These are phyloP conservation scores for Eupithecia centaureata DNA, from an alignment of 2,888 invertebrate genomes.

Conservation along the genomic window DNA sequence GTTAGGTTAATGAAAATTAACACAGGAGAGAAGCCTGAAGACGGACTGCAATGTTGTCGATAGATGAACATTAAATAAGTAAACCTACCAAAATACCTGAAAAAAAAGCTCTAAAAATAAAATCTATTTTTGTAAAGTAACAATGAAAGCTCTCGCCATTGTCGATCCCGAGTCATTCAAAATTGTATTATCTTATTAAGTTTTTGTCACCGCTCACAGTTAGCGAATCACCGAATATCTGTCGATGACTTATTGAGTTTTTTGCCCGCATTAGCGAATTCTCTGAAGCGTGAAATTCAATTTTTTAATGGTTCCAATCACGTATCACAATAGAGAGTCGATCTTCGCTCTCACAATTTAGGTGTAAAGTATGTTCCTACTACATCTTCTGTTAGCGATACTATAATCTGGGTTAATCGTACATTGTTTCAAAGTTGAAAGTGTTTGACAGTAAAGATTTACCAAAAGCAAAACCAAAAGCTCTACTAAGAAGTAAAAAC, in stretches of 20 bases:
- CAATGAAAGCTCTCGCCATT: constrained; percentile 1
- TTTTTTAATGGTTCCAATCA: constrained; percentile 67
- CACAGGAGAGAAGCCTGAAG: background rate
- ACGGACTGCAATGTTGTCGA: too few relatives aligned
- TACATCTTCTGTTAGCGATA: constrained; percentile 20
- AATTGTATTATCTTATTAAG: constrained; percentile 11
- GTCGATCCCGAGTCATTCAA: constrained; percentile 7
- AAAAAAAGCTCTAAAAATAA: background rate
- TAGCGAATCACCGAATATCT: constrained; percentile 38
- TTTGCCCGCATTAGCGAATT: constrained; percentile 62
- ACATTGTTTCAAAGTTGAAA: constrained; percentile 29
- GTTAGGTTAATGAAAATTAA: background rate
- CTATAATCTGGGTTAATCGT: constrained; percentile 27
- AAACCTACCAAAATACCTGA: background rate
- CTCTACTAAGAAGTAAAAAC: background rate
- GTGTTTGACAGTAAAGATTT: constrained; percentile 10
- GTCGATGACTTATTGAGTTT: constrained; percentile 48
- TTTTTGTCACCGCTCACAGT: constrained; percentile 31
- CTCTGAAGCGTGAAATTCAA: constrained; percentile 73
- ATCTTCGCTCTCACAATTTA: constrained; percentile 44
- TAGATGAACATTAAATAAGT: too few relatives aligned
- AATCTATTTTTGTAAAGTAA: background rate
- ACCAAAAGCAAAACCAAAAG: too few relatives aligned
- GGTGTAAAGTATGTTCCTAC: constrained; percentile 15
- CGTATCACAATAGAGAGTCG: constrained; percentile 54